A percentile compares a stretch with the other conserved stretches of the same genome.
Evolutionary conservation across 2,888 invertebrate species (phyloP).

Genomic region (Galeopsomyia nigrocyanea): DNA sequence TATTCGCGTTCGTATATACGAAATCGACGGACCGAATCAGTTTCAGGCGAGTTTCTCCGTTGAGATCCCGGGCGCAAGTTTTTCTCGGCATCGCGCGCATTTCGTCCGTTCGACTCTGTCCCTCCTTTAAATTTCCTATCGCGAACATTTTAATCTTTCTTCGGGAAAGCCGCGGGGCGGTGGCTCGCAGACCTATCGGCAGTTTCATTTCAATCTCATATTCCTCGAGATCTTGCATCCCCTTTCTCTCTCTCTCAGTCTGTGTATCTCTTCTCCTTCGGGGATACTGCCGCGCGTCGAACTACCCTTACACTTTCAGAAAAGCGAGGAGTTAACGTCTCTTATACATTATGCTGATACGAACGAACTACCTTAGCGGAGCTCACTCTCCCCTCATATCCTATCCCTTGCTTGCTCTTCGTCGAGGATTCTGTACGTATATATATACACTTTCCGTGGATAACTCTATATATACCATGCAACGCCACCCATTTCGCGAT

Average conservation of each 20-base stretch:
- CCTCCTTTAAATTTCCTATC: constrained; percentile 44
- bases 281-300: constrained; percentile 23
- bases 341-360: constrained; percentile 63
- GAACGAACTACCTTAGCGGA: constrained; percentile 55
- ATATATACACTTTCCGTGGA: neutral
- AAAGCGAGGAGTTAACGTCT: constrained; percentile 58
- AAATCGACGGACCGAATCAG: constrained; percentile 47
- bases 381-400: constrained; percentile 44
- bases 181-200: constrained; percentile 54
- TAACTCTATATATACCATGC: constrained; percentile 13
- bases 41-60: constrained; percentile 37
- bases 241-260: constrained; percentile 42
- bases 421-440: constrained; percentile 15
- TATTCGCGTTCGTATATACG: constrained; percentile 34
- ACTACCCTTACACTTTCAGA: constrained; percentile 51
- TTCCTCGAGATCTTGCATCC: constrained; percentile 44
- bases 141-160: constrained; percentile 63
- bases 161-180: constrained; percentile 61
- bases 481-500: constrained; percentile 44
- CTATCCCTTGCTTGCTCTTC: constrained; percentile 44
- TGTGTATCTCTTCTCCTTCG: constrained; percentile 25
- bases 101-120: constrained; percentile 32
- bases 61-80: constrained; percentile 32
- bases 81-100: constrained; percentile 27
- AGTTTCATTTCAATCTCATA: constrained; percentile 65